Evolutionary conservation across 2,888 invertebrate genomes (phyloP), one percentile per base, ranked within the genome.

Genomic region (Brachypalpus laphriformis): DNA sequence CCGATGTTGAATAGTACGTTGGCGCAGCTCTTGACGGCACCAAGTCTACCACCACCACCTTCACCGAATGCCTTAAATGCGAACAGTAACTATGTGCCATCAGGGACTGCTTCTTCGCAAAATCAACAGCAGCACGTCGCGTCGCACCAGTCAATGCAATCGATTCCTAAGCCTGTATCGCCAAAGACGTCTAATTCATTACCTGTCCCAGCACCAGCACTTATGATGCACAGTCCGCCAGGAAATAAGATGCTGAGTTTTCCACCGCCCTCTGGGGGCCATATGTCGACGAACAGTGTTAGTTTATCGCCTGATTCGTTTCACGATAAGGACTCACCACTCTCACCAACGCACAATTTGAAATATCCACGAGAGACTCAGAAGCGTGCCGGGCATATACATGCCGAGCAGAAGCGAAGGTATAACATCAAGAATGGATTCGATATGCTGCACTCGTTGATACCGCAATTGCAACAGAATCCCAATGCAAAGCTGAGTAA

Each of bases 371-470:
- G 88, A 92, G 95, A 87, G 90, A 94, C 87, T 95, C 95, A 96
- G 88, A 93, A 96, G 51, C 94, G 98, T 70, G 96, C 96, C 83
- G 97, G 97, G 11, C 98, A 98, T 92, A 96, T 98, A 88, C 98
- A 98, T 92, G 98, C 99, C 0, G 99, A 99, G 90, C 98, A 98
- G 93, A 99, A 98, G 92, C 94, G 99, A 37, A 94, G 98, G 68
- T 98, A 97, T 91, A 98, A 98, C 91, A 98, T 99, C 89, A 98
- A 98, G 92, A 97, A 97, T 91, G 98, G 98, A 42, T 99, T 99
- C 92, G 98, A 99, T 92, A 96, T 96, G 92, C 94, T 99, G 87
- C 97, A 98, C 91, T 95, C 96, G 82, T 94, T 99, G 80, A 98
- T 99, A 90, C 98, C 99, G 25, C 96, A 98, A 88, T 93, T 98